Evolutionary conservation across 1,140 invertebrate species (phyloP).

Genomic region (Drosophila tsacasi): DNA sequence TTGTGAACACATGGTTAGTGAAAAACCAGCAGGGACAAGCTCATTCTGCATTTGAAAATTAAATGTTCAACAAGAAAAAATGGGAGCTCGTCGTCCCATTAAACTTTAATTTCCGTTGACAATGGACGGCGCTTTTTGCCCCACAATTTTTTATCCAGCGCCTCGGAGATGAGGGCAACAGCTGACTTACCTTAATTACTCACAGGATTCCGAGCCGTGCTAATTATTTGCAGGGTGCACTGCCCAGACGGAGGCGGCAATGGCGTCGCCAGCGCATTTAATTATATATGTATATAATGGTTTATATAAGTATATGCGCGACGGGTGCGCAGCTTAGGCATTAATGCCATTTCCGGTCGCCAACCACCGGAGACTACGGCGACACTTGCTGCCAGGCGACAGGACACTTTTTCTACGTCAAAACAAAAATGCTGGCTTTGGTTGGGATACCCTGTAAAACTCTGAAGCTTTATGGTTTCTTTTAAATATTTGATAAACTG

Average conservation of each 20-base stretch:
- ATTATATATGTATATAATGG: slow-evolving; percentile 49
- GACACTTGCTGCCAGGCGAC: slow-evolving; percentile 24
- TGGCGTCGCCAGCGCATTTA: slow-evolving; percentile 61
- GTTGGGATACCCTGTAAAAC: neutral
- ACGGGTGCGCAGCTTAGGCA: slow-evolving; percentile 59
- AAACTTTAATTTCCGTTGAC: slow-evolving; percentile 72
- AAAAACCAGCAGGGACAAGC: slow-evolving; percentile 43
- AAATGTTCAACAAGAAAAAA: slow-evolving; percentile 30
- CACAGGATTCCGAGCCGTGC: slow-evolving; percentile 64
- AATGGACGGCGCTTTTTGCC: slow-evolving; percentile 46
- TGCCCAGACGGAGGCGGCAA: slow-evolving; percentile 15
- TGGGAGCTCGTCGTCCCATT: slow-evolving; percentile 37
- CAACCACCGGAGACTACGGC: slow-evolving; percentile 24
- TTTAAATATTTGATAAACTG: neutral
- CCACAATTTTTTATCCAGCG: slow-evolving; percentile 1
- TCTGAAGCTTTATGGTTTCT: fast-evolving
- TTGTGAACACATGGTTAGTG: slow-evolving; percentile 42
- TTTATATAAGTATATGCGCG: slow-evolving; percentile 13
- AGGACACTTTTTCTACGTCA: slow-evolving; percentile 10
- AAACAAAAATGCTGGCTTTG: slow-evolving; percentile 1
- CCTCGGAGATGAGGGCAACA: slow-evolving; percentile 46
- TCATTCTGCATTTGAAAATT: slow-evolving; percentile 25
- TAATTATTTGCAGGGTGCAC: slow-evolving; percentile 74
- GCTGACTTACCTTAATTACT: slow-evolving; percentile 82
- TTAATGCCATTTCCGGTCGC: slow-evolving; percentile 76